Base-by-base conservation (phyloP, 2,888 invertebrate genomes). In the Acanthosepion esculentum region DNA sequence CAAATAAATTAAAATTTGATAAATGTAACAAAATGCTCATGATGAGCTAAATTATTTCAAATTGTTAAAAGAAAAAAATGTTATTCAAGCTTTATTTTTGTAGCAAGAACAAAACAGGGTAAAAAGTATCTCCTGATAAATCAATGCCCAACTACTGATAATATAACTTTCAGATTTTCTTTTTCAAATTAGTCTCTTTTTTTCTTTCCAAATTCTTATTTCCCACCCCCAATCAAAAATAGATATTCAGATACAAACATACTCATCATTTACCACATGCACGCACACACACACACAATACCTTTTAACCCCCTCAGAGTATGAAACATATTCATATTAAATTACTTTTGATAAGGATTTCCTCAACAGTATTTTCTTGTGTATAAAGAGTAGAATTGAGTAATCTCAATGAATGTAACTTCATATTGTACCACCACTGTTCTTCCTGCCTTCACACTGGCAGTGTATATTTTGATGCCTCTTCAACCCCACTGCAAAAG, bases 1-100 rank as follows among this genome's bases (percentile, higher is more conserved):
- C n/a, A n/a, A 78, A 78, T 78, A 78, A 78, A 78, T 78, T 78
- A 78, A 78, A 78, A n/a, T 78, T 78, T 78, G 78, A 78, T 78
- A 78, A 78, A 33, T 78, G 78, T 78, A 78, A 78, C 78, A 78
- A n/a, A 78, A 78, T n/a, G 78, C 78, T 33, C 78, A 78, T n/a
- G 78, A 78, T 5, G 78, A 78, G 78, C 78, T 78, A 78, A 78
- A 78, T 10, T 78, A 23, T 78, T n/a, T n/a, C 0, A 12, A 12
- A 33, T 15, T n/a, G 15, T 3, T n/a, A 33, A n/a, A 78, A n/a
- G 6, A 78, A 78, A 10, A 33, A 78, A 78, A 78, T 12, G n/a
- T 78, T 78, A 78, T 78, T 78, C 78, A 78, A 78, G 78, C 78
- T 78, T n/a, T n/a, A 78, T 15, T 78, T 78, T n/a, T 78, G n/a